Base-by-base conservation (phyloP, 2,113 vertebrate species). In the Acanthisitta chloris region DNA sequence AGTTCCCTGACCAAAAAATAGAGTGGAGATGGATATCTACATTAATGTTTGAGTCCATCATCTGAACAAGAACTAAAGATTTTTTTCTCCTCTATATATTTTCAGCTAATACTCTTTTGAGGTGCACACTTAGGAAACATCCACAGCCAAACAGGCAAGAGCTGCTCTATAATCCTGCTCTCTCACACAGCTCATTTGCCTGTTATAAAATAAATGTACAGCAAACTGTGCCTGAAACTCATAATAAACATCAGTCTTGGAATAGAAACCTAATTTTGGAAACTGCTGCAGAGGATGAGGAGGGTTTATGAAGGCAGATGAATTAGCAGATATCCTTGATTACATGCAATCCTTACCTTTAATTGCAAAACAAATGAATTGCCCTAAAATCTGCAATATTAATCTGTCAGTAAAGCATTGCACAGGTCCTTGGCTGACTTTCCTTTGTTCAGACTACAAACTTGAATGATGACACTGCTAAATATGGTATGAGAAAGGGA, bases 381-480 rank as follows among this genome's bases (percentile, higher is more conserved):
- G 19, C 55, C 38, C 12, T 49, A 65, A 82, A 88, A 45, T 14
- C 25, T 36, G 17, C 26, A 42, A 49, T 26, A 66, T 9, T 7
- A 23, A 79, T 8, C 57, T 59, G 33, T 18, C 34, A 57, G 49
- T 69, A 45, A 76, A 77, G 14, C 29, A 26, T 13, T 16, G 23
- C 15, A 4, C 4, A 7, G 28, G 8, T 34, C 38, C 20, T 20
- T 5, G 10, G 18, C 20, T 31, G 77, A 11, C 14, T 74, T 42
- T 65, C 40, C 19, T 43, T 81, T 9, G 0, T 64, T 42, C 13
- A 9, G 36, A 34, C 10, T 26, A 29, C 57, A 76, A 52, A 80
- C 11, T 23, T 13, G 4, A n/a, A 29, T 5, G 4, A 51, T 3
- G 17, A 6, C 52, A 62, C 1, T 0, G 0, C 8, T 24, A 57